Conservation (phyloP, 2,113 vertebrate genomes). For the Sardina pilchardus region DNA sequence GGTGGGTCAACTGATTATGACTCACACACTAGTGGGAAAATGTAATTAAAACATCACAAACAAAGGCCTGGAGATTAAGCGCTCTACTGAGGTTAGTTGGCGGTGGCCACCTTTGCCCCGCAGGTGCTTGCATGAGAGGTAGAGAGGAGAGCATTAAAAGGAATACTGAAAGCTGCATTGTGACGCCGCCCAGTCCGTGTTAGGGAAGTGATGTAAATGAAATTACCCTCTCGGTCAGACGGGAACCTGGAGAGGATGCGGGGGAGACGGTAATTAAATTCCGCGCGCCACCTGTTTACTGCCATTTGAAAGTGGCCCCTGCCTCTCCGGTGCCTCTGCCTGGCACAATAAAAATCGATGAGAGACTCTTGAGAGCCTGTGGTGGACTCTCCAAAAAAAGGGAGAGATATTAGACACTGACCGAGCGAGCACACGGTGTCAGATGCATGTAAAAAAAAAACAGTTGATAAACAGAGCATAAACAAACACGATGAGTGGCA, state of each 20-base stretch:
- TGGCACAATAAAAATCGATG: background rate
- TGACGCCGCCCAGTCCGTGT: background rate
- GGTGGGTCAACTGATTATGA: background rate
- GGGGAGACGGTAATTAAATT: background rate
- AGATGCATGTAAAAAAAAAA: background rate
- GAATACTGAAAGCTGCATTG: background rate
- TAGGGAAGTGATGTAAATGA: background rate
- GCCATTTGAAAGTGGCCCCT: background rate
- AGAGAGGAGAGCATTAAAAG: background rate
- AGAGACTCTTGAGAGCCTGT: background rate
- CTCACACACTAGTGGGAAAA: background rate
- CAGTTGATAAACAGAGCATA: background rate
- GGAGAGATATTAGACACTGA: background rate
- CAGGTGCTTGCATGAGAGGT: background rate
- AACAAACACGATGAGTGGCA: background rate
- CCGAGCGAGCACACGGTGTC: background rate
- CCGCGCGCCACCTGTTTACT: slow-evolving; percentile 7
- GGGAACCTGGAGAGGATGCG: background rate
- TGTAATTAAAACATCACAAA: background rate
- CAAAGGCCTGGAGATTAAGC: background rate
- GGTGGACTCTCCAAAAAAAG: background rate
- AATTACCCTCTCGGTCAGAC: background rate
- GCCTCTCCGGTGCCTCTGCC: background rate
- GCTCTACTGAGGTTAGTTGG: background rate
- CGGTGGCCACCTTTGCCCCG: background rate